These are phyloP conservation scores for Microcebus griseorufus DNA, from an alignment of 2,113 vertebrate species.

Conservation along the genomic window DNA sequence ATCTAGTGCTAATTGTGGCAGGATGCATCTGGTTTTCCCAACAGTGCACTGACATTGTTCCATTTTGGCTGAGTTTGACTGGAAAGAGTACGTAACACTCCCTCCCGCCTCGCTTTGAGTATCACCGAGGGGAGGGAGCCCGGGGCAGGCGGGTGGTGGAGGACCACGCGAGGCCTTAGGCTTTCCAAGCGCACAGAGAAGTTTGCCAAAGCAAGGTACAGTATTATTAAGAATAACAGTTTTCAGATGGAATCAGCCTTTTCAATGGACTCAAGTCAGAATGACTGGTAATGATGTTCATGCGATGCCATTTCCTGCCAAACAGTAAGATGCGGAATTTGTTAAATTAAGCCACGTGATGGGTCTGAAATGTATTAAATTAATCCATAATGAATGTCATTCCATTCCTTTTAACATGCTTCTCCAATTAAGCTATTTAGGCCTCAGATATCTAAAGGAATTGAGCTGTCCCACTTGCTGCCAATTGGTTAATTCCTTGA, in stretches of 20 bases:
- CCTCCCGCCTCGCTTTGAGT: background rate
- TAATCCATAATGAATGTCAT: slow-evolving; percentile 86
- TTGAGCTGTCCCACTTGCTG: slow-evolving; percentile 86
- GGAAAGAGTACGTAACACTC: background rate
- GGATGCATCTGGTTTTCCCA: background rate
- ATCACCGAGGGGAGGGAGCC: background rate
- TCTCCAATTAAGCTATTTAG: slow-evolving; percentile 87
- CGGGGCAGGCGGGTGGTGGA: background rate
- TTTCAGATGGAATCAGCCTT: slow-evolving; percentile 78
- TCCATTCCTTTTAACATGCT: slow-evolving; percentile 84
- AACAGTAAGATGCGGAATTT: slow-evolving; percentile 83
- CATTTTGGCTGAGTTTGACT: background rate
- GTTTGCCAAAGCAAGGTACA: slow-evolving; percentile 24
- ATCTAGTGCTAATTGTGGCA: background rate
- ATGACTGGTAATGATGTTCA: slow-evolving; percentile 76
- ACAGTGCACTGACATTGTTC: background rate
- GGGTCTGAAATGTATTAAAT: slow-evolving; percentile 85
- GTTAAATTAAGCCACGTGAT: slow-evolving; percentile 84
- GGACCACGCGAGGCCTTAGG: background rate
- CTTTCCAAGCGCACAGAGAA: background rate
- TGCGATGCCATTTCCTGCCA: slow-evolving; percentile 82
- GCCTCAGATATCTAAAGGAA: slow-evolving; percentile 86
- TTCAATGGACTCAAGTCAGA: slow-evolving; percentile 58
- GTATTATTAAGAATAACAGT: slow-evolving; percentile 63
- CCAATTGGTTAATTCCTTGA: slow-evolving; percentile 90